Evolutionary conservation across 2,113 vertebrate species (phyloP).

Genomic region (Toxostoma redivivum): DNA sequence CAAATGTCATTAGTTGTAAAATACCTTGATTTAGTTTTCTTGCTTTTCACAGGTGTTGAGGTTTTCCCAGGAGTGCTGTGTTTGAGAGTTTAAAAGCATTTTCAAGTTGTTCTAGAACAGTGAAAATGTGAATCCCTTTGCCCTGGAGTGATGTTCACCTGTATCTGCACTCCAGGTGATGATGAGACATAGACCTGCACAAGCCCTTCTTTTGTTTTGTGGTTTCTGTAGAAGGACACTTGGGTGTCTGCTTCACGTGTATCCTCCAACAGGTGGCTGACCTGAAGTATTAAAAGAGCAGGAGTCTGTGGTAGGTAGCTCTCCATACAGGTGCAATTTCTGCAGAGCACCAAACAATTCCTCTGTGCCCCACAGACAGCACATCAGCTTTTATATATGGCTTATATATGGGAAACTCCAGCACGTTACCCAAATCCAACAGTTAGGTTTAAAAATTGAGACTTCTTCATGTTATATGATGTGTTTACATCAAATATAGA

Average conservation of each 20-base stretch:
- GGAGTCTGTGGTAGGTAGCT: background rate
- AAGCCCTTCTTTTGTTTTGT: background rate
- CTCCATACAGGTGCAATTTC: background rate
- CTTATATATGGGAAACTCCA: background rate
- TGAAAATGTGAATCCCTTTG: background rate
- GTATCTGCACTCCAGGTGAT: background rate
- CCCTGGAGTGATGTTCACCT: background rate
- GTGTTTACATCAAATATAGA: background rate
- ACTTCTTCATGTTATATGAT: background rate
- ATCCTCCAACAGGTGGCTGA: background rate
- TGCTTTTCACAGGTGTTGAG: background rate
- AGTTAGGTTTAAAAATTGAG: background rate
- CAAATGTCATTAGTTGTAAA: background rate
- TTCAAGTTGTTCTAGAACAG: background rate
- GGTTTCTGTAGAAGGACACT: background rate
- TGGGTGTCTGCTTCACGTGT: accelerated
- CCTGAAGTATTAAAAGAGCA: background rate
- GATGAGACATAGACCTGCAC: background rate
- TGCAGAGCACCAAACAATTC: background rate
- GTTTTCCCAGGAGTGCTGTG: background rate
- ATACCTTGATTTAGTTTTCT: background rate
- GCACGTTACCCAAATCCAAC: background rate
- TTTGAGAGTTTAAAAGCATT: background rate
- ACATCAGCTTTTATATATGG: background rate
- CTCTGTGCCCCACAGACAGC: background rate